Percentiles rank a stretch among this genome's conserved stretches.
Conservation (phyloP, 2,797 vertebrate genomes). For the Capromys pilorides region DNA sequence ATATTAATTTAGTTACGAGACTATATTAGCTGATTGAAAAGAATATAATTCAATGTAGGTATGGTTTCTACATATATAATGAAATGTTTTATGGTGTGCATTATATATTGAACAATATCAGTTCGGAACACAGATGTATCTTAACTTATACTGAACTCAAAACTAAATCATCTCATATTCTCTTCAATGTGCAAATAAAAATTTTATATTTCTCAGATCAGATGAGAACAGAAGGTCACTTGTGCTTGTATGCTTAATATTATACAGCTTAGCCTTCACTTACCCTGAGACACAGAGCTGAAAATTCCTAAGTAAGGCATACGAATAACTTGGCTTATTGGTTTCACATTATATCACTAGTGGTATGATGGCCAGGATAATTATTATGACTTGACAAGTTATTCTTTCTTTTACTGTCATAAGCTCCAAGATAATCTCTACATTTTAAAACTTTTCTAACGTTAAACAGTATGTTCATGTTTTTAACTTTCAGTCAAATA, state of each 20-base stretch:
- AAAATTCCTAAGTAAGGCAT: conserved; percentile 85
- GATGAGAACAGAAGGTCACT: conserved; percentile 31
- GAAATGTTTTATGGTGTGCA: not conserved
- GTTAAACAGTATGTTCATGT: conserved; percentile 77
- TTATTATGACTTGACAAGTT: conserved; percentile 86
- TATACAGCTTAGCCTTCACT: conserved; percentile 79
- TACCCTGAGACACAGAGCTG: conserved; percentile 85
- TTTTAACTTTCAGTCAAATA: conserved; percentile 48
- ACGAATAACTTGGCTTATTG: conserved; percentile 89
- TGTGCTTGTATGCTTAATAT: conserved; percentile 80
- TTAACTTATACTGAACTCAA: conserved; percentile 64
- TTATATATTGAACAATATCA: not conserved
- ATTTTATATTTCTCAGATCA: conserved; percentile 19
- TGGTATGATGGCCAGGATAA: conserved; percentile 84
- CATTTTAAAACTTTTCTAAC: conserved; percentile 82
- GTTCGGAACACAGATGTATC: not conserved
- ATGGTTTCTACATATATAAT: not conserved
- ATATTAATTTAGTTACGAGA: not conserved
- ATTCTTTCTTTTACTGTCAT: conserved; percentile 81
- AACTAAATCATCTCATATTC: conserved; percentile 65
- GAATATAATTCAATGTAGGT: not conserved
- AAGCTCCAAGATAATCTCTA: conserved; percentile 80
- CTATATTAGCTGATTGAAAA: not conserved
- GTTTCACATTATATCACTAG: conserved; percentile 86
- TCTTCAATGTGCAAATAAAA: conserved; percentile 36